These are phyloP conservation scores for Epistrophe grossulariae DNA, from an alignment of 2,888 invertebrate species.

Conservation along the genomic window DNA sequence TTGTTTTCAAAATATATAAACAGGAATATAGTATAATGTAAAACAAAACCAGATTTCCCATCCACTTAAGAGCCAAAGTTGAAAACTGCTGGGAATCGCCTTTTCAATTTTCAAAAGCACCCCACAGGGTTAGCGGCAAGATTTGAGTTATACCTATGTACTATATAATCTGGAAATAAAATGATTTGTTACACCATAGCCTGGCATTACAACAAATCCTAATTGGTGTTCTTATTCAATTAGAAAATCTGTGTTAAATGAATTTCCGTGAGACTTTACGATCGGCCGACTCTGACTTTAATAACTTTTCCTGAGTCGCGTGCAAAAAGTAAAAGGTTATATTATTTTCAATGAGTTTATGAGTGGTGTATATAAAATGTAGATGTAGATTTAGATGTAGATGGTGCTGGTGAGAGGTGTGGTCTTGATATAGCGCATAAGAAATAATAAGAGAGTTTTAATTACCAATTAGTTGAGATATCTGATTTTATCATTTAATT, in stretches of 20 bases:
- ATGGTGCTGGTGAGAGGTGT: not conserved
- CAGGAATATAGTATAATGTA: not conserved
- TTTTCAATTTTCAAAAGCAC: not conserved
- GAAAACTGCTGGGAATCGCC: not conserved
- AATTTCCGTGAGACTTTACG: constrained; percentile 59
- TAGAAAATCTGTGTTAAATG: constrained; percentile 70
- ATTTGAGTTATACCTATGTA: not conserved
- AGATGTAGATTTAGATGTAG: not conserved
- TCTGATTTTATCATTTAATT: constrained; percentile 71
- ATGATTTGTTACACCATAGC: constrained; percentile 52
- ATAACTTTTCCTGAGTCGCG: constrained; percentile 56
- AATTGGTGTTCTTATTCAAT: constrained; percentile 72
- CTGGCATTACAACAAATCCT: constrained; percentile 57
- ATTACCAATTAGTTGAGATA: constrained; percentile 71
- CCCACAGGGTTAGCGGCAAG: not conserved
- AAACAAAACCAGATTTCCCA: not conserved
- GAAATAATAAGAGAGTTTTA: constrained; percentile 60
- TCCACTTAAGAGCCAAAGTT: not conserved
- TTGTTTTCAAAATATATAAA: not conserved
- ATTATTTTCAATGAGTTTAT: not conserved
- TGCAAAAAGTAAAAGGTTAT: constrained; percentile 23
- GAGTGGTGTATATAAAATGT: not conserved
- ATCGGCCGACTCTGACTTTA: constrained; percentile 57
- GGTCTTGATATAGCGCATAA: not conserved
- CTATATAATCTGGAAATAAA: constrained; percentile 26